phyloP scores from a whole-genome alignment of 2,113 vertebrate genomes.

The Tenebrosternarchus preto region DNA sequence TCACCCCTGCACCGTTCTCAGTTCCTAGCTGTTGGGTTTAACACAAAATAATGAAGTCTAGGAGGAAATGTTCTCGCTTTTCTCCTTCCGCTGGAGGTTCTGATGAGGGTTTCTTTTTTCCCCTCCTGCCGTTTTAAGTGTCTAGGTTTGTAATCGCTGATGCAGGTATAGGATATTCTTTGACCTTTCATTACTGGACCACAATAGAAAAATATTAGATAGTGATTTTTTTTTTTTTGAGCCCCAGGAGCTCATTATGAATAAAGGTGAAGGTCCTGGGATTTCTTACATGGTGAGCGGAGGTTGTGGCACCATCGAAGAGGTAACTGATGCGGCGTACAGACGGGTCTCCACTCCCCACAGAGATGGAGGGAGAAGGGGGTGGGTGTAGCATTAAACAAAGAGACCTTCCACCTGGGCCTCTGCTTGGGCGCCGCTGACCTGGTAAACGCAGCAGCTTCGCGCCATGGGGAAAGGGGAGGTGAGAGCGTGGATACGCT shows the following conservation, averaged over 20 bases:
- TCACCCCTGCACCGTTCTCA: neutral
- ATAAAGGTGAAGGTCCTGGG: neutral
- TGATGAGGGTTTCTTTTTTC: neutral
- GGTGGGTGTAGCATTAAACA: conserved; percentile 33
- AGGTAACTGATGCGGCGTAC: neutral
- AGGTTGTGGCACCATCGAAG: conserved; percentile 9
- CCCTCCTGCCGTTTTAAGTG: neutral
- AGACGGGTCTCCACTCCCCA: neutral
- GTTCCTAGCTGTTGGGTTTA: neutral
- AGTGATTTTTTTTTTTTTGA: neutral
- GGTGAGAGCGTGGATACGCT: conserved; percentile 46
- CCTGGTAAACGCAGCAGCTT: conserved; percentile 44
- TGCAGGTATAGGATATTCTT: neutral
- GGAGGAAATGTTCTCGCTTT: neutral
- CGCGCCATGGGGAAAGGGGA: conserved; percentile 51
- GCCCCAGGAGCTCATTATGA: neutral
- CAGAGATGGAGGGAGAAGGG: neutral
- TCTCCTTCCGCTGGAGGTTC: neutral
- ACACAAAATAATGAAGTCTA: neutral
- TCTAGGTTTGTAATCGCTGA: neutral
- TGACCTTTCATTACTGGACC: neutral
- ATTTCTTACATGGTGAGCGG: neutral
- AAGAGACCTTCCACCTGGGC: conserved; percentile 34
- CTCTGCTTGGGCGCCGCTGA: conserved; percentile 21
- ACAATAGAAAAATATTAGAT: neutral